Evolutionary conservation across 1,140 invertebrate species (phyloP).

Genomic region (Pinna nobilis): DNA sequence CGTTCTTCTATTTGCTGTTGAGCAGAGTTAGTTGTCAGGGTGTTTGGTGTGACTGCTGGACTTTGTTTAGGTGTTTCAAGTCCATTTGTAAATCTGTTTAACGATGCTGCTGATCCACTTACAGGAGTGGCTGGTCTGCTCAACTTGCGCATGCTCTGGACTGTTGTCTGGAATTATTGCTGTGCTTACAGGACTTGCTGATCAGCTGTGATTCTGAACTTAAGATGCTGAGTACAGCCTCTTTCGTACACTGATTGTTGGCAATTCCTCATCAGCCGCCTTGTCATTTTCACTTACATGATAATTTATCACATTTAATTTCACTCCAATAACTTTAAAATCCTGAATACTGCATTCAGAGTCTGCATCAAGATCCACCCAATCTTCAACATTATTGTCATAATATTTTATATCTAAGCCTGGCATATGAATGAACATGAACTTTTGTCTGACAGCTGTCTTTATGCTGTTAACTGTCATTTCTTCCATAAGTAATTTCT

Average conservation of each 20-base stretch:
- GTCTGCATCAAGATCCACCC: slow-evolving; percentile 11
- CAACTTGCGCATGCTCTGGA: not conserved
- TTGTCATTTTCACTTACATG: not conserved
- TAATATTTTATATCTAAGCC: slow-evolving; percentile 11
- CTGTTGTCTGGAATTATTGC: not conserved
- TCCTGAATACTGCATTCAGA: not conserved
- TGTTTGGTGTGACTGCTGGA: no score
- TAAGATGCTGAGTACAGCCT: no score
- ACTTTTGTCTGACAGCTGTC: not conserved
- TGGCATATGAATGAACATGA: not conserved
- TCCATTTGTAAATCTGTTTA: no score
- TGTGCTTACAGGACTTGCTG: not conserved
- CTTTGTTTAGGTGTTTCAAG: no score
- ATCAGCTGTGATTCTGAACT: not conserved
- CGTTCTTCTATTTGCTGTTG: no score
- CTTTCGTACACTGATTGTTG: no score
- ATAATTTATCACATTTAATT: not conserved
- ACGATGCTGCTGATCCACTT: no score
- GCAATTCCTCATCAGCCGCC: no score
- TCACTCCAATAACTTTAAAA: not conserved
- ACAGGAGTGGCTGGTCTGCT: no score
- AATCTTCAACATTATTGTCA: slow-evolving; percentile 13
- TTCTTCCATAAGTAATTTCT: slow-evolving; percentile 1
- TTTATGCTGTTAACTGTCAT: not conserved
- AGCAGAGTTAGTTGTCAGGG: no score